Evolutionary conservation across 2,888 invertebrate species (phyloP).

Genomic region (Macaria liturata): DNA sequence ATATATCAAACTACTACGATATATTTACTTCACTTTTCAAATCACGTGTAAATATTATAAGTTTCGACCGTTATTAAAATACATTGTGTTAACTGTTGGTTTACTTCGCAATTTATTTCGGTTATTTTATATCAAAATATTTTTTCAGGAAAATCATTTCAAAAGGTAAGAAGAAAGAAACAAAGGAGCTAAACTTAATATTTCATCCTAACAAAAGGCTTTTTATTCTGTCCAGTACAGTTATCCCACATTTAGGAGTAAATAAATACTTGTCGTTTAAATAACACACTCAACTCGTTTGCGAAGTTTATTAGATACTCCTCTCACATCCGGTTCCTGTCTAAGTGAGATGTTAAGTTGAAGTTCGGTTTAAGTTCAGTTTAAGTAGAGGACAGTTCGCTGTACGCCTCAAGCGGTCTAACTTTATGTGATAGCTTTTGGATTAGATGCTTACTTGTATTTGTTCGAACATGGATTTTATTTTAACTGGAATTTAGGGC

Average conservation of each 20-base stretch:
- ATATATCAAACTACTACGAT: no score
- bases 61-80: no score
- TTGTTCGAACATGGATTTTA: conserved; percentile 42
- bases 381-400: conserved; percentile 43
- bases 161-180: no score
- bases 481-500: conserved; percentile 34
- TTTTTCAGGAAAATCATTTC: no score
- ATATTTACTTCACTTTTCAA: no score
- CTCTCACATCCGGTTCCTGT: conserved; percentile 45
- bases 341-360: conserved; percentile 40
- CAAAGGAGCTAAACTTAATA: no score
- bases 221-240: neutral
- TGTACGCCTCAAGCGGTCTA: conserved; percentile 42
- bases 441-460: conserved; percentile 27
- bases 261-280: conserved; percentile 32
- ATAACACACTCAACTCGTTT: conserved; percentile 54
- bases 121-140: no score
- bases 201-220: no score
- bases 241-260: neutral
- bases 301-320: conserved; percentile 56
- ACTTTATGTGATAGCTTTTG: conserved; percentile 42
- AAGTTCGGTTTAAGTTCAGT: conserved; percentile 46
- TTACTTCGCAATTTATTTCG: no score
- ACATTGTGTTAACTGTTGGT: no score
- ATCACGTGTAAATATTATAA: no score